Evolutionary conservation across 1,140 invertebrate species (phyloP), one percentile per base, ranked within the genome.

Genomic region (Papilio polyxenes): DNA sequence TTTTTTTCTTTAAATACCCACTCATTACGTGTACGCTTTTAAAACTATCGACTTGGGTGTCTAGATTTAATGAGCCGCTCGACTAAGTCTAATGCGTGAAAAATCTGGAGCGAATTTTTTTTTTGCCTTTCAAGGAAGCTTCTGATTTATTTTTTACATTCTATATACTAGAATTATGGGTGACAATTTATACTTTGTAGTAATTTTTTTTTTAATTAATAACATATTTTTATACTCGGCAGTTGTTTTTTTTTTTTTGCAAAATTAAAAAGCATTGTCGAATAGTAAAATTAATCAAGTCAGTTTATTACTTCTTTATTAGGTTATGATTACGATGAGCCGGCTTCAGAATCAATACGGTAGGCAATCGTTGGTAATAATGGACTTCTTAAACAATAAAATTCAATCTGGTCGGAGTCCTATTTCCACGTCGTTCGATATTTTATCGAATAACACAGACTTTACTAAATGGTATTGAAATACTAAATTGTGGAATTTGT

Each of bases 281-380:
- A 31, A 31, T 2, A 31, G 23, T 31, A 31, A 31, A 31, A 31
- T 31, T 15, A 51, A 17, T 53, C 51, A 48, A 53, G 15, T 6
- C 74, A 15, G 75, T 83, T 80, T 44, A 83, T 83, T 82, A 11
- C 17, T 40, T 20, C 78, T 51, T 44, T n/a, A 75, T 75, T 75
- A 51, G 48, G 44, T 75, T 75, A 23, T 20, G 9, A 51, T 75
- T 75, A 79, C 51, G 15, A 53, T 44, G 53, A 77, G 48, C 75
- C 23, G 51, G 20, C 13, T 49, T 20, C 59, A 44, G 56, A 90
- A 91, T 91, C 89, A 91, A 91, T 90, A 90, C 86, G 83, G 86
- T 87, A 84, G 83, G 83, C 86, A 88, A 88, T 88, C 85, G 84
- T 77, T 77, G 53, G 81, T 88, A 82, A 86, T 89, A 87, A 89